Percentiles rank a stretch among this genome's conserved stretches.
Conservation (phyloP, 2,113 vertebrate genomes). For the Clinocottus analis region DNA sequence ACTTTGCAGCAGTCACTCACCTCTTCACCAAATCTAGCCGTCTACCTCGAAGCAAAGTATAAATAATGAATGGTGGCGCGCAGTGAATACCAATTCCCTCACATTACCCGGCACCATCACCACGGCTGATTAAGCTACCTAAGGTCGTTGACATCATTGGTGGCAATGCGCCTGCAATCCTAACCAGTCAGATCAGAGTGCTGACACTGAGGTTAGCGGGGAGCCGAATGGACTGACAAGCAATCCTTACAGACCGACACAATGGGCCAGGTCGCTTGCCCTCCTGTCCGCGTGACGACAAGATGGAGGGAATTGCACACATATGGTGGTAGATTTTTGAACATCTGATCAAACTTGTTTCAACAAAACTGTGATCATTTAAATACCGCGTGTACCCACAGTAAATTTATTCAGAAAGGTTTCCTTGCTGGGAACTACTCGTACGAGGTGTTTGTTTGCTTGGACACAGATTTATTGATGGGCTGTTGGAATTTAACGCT, state of each 20-base stretch:
- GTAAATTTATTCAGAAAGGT: not conserved
- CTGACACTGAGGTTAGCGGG: constrained; percentile 67
- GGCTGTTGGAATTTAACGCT: too few species aligned
- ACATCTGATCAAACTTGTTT: not conserved
- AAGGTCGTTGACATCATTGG: constrained; percentile 72
- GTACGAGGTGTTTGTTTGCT: not conserved
- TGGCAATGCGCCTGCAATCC: constrained; percentile 62
- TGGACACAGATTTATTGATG: too few species aligned
- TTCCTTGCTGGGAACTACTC: not conserved
- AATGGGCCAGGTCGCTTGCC: constrained; percentile 5
- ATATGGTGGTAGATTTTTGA: not conserved
- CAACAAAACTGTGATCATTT: not conserved
- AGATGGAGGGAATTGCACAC: constrained; percentile 8
- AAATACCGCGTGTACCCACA: too few species aligned
- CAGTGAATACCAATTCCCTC: constrained; percentile 74
- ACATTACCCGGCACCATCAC: constrained; percentile 67
- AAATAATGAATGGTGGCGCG: constrained; percentile 73
- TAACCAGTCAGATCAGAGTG: constrained; percentile 55
- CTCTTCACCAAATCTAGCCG: constrained; percentile 38
- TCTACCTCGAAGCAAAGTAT: constrained; percentile 64
- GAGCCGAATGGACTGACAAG: constrained; percentile 45
- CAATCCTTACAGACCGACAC: constrained; percentile 9
- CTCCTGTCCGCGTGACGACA: constrained; percentile 33
- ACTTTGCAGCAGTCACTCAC: constrained; percentile 24
- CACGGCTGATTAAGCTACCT: constrained; percentile 75